Percentiles rank a stretch among this genome's conserved stretches.
Conservation (phyloP, 2,797 vertebrate species). For the Cephalopachus bancanus region DNA sequence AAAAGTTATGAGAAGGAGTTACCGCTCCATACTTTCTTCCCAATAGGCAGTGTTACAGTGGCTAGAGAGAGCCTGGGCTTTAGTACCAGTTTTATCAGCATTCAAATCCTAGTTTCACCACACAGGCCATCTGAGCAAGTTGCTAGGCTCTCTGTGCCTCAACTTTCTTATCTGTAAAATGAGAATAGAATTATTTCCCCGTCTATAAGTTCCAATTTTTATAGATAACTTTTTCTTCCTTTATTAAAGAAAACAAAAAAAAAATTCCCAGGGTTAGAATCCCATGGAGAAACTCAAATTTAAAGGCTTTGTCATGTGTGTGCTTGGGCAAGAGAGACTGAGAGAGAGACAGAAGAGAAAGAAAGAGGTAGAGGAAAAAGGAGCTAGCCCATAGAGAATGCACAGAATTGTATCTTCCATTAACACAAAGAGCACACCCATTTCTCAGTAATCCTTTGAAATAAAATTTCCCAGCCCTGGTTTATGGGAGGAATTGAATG, state of each 20-base stretch:
- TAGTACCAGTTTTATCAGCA: neutral
- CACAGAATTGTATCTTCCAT: neutral
- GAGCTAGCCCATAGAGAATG: neutral
- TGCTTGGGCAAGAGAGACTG: neutral
- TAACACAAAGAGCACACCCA: neutral
- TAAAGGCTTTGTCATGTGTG: neutral
- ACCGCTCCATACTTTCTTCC: neutral
- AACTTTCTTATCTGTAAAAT: neutral
- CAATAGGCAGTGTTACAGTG: neutral
- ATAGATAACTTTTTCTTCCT: neutral
- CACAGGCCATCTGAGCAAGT: neutral
- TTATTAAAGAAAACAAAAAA: neutral
- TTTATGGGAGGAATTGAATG: neutral
- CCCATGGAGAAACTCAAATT: neutral
- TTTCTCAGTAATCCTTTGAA: slow-evolving; percentile 30
- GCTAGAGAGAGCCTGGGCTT: neutral
- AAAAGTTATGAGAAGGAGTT: neutral
- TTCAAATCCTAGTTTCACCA: neutral
- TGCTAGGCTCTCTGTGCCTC: neutral
- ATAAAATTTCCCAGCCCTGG: slow-evolving; percentile 31
- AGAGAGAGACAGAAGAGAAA: neutral
- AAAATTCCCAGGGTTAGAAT: neutral
- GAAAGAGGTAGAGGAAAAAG: neutral
- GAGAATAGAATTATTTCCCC: neutral
- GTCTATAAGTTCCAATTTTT: neutral